Evolutionary conservation across 37 sponge, comb jelly and placozoan species (phyloP).

Genomic region (Halichondria panicea): DNA sequence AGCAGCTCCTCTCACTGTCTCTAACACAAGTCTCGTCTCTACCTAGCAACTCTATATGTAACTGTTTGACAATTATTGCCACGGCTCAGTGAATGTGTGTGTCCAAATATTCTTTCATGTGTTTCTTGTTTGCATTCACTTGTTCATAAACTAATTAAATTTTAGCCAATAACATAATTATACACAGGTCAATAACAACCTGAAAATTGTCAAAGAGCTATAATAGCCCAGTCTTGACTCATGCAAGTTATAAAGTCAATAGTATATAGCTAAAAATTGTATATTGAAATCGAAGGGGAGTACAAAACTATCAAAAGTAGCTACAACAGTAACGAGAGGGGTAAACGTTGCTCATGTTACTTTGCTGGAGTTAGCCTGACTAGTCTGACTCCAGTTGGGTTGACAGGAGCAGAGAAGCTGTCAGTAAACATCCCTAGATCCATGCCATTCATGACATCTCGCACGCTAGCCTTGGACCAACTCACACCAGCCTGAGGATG

Average conservation of each 20-base stretch:
- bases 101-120: neutral
- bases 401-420: conserved; percentile 46
- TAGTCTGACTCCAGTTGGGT: conserved; percentile 81
- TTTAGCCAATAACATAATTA: no score
- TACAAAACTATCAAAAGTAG: neutral
- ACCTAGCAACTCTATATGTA: neutral
- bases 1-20: no score
- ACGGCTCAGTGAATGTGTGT: neutral
- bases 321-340: neutral
- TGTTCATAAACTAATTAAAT: no score
- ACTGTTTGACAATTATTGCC: neutral
- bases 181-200: neutral
- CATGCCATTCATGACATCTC: conserved; percentile 68
- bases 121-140: neutral
- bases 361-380: conserved; percentile 61
- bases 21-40: no score
- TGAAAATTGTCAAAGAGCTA: neutral
- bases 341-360: neutral
- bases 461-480: conserved; percentile 15
- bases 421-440: conserved; percentile 64
- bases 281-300: neutral
- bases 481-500: conserved; percentile 45
- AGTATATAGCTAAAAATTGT: neutral
- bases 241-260: neutral
- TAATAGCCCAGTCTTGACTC: neutral